These are phyloP conservation scores for Montipora foliosa DNA, from an alignment of 64 coral and sea anemone species.

Conservation along the genomic window DNA sequence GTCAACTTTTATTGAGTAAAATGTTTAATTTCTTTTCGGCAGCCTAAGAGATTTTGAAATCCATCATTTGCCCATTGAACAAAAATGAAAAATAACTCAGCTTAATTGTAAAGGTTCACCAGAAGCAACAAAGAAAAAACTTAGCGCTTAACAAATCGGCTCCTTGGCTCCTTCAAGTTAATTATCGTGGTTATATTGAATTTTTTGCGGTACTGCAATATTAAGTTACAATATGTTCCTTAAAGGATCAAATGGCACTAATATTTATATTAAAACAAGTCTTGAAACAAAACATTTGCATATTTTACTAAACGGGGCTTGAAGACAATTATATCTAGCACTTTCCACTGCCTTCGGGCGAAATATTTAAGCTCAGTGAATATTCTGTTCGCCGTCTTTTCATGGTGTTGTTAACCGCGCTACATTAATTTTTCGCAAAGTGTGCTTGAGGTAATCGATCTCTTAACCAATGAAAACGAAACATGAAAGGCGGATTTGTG, in stretches of 20 bases:
- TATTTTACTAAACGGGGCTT: background rate
- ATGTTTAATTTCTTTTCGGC: too few species aligned
- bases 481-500: background rate
- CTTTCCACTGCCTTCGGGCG: background rate
- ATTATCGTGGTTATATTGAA: slow-evolving; percentile 8
- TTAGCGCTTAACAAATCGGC: background rate
- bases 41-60: background rate
- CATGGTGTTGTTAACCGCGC: background rate
- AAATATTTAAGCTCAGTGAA: background rate
- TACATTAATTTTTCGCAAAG: background rate
- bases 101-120: background rate
- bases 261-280: background rate
- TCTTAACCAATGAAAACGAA: background rate
- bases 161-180: background rate
- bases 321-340: background rate
- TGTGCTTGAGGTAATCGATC: background rate
- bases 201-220: background rate
- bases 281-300: background rate
- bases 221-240: slow-evolving; percentile 3
- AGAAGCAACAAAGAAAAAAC: background rate
- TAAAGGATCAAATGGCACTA: background rate
- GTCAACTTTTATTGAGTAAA: background rate
- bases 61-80: background rate
- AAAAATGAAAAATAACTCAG: background rate
- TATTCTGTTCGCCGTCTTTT: background rate